A percentile compares a stretch with the other conserved stretches of the same genome.
Conservation (phyloP, 2,888 invertebrate species). For the Apoda limacodes region DNA sequence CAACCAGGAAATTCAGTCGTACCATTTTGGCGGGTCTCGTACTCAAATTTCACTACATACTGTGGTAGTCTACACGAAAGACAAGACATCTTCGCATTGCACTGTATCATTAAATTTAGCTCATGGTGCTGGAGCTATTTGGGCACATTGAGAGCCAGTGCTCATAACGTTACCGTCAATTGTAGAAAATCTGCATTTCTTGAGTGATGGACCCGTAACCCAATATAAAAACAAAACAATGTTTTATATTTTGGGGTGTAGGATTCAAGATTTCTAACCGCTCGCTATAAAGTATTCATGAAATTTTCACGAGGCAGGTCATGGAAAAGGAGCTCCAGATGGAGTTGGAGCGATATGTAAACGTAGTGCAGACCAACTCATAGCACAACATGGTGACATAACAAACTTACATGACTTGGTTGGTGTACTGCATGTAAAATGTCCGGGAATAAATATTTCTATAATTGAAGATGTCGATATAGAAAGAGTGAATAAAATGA, state of each 20-base stretch:
- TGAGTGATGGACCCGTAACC: conserved; percentile 32
- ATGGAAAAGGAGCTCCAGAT: conserved; percentile 31
- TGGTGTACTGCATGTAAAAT: too few species aligned
- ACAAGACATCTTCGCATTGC: conserved; percentile 18
- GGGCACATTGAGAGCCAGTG: conserved; percentile 32
- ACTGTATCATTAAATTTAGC: conserved; percentile 26
- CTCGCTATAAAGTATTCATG: conserved; percentile 23
- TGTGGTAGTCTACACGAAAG: conserved; percentile 27
- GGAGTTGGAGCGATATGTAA: too few species aligned
- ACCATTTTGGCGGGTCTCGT: conserved; percentile 22
- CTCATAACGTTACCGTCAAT: conserved; percentile 17
- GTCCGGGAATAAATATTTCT: too few species aligned
- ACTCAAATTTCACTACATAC: conserved; percentile 33
- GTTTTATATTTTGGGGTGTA: conserved; percentile 28
- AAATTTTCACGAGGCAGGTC: conserved; percentile 32
- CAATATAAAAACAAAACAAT: conserved; percentile 28
- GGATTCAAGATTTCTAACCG: too few species aligned
- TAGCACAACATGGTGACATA: too few species aligned
- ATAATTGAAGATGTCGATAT: too few species aligned
- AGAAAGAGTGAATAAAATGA: too few species aligned
- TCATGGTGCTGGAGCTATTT: conserved; percentile 32
- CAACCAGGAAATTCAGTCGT: conserved; percentile 14
- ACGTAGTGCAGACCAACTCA: too few species aligned
- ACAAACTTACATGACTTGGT: too few species aligned
- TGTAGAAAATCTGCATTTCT: conserved; percentile 25